Percentiles rank a stretch among this genome's conserved stretches.
phyloP scores from a whole-genome alignment of 2,113 vertebrate genomes.

The Cettia cetti region DNA sequence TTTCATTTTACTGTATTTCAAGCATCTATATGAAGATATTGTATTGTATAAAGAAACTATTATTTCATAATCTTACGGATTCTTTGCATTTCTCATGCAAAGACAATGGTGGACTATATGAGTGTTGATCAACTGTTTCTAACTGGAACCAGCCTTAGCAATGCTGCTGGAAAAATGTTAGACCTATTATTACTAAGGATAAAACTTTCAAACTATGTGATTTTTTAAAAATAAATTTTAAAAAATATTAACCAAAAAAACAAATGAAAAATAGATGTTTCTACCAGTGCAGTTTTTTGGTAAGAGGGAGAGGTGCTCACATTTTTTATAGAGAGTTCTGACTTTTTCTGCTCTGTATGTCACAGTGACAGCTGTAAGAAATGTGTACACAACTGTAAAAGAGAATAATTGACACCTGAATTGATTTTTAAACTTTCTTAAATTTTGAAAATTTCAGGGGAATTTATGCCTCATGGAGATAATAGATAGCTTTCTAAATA shows the following conservation, averaged over 20 bases:
- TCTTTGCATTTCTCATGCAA: background rate
- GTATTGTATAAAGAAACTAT: background rate
- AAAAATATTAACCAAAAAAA: background rate
- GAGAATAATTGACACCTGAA: background rate
- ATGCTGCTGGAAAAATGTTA: background rate
- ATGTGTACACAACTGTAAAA: background rate
- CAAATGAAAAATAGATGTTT: background rate
- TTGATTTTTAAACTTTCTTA: background rate
- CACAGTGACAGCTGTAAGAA: background rate
- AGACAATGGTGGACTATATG: accelerated
- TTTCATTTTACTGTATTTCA: background rate
- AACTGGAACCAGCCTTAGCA: background rate
- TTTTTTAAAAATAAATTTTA: background rate
- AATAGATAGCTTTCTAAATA: background rate
- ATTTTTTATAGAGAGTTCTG: background rate
- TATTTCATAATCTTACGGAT: background rate
- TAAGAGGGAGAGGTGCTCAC: background rate
- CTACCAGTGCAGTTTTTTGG: background rate
- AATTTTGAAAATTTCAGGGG: background rate
- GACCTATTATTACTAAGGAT: background rate
- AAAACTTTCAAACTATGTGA: background rate
- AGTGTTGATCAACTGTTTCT: background rate
- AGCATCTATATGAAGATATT: background rate
- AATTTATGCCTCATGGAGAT: background rate
- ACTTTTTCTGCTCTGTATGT: background rate